Evolutionary conservation across 2,888 invertebrate species (phyloP).

Genomic region (Zygothrica quintamaculata): DNA sequence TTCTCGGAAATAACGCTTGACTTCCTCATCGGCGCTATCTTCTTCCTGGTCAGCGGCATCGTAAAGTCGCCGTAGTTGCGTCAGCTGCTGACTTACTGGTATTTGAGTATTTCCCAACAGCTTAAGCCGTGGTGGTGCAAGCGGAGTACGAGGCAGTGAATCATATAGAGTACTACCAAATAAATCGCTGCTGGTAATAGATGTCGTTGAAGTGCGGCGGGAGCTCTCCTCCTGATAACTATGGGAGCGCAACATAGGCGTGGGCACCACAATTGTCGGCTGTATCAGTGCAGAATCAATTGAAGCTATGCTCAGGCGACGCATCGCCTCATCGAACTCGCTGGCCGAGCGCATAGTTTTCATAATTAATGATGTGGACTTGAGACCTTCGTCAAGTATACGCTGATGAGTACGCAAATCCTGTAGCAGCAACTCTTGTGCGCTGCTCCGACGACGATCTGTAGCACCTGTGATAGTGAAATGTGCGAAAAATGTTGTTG

Average conservation of each 20-base stretch:
- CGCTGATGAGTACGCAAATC: slow-evolving; percentile 81
- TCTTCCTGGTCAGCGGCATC: slow-evolving; percentile 83
- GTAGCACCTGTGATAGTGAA: slow-evolving; percentile 51
- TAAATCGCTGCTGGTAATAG: slow-evolving; percentile 62
- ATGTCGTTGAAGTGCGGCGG: slow-evolving; percentile 64
- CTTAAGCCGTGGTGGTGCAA: slow-evolving; percentile 82
- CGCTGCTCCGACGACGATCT: slow-evolving; percentile 65
- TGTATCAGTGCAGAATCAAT: slow-evolving; percentile 75
- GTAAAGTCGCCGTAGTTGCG: slow-evolving; percentile 82
- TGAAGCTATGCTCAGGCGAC: slow-evolving; percentile 82
- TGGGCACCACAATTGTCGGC: slow-evolving; percentile 72
- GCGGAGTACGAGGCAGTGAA: slow-evolving; percentile 68
- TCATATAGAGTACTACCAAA: slow-evolving; percentile 62
- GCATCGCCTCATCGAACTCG: slow-evolving; percentile 84
- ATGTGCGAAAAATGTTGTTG: slow-evolving; percentile 79
- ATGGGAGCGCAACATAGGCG: slow-evolving; percentile 76
- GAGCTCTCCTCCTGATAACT: slow-evolving; percentile 74
- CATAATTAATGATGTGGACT: slow-evolving; percentile 84
- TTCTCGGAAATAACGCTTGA: slow-evolving; percentile 86
- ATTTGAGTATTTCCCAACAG: slow-evolving; percentile 81
- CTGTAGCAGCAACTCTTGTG: slow-evolving; percentile 77
- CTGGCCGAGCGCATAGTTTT: slow-evolving; percentile 84
- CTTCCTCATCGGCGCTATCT: slow-evolving; percentile 87
- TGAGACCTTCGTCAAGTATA: slow-evolving; percentile 81
- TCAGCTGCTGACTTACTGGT: slow-evolving; percentile 82